A percentile compares a stretch with the other conserved stretches of the same genome.
Evolutionary conservation across 30 jellyfish, hydroid and myxozoan species (phyloP).

Genomic region (Pseudorhiza aurosa): DNA sequence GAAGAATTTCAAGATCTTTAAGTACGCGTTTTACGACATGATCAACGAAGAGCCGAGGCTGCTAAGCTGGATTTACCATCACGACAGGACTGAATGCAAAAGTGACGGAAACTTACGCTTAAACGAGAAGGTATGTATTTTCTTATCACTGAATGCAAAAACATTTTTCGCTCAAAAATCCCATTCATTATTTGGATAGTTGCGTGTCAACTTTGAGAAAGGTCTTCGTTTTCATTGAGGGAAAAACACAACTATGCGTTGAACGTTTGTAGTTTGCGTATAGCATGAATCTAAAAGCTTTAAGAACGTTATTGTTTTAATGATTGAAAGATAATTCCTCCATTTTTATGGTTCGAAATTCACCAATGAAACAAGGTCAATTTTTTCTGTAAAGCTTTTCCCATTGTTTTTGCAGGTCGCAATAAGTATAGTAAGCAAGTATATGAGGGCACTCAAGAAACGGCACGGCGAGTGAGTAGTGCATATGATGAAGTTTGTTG

Average conservation of each 20-base stretch:
- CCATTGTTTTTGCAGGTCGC: constrained; percentile 67
- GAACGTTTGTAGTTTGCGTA: too few species aligned
- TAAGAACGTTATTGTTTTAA: too few species aligned
- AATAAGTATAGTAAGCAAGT: constrained; percentile 43
- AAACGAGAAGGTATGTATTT: constrained; percentile 68
- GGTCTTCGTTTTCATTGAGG: too few species aligned
- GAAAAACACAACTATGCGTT: too few species aligned
- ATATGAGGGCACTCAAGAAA: constrained; percentile 60
- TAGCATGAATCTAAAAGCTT: too few species aligned
- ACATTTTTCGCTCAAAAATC: too few species aligned
- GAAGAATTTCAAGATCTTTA: constrained; percentile 44
- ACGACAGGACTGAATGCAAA: constrained; percentile 69
- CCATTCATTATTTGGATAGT: not conserved
- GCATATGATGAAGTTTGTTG: not conserved
- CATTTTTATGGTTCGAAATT: too few species aligned
- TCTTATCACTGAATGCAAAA: too few species aligned
- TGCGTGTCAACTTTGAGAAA: not conserved
- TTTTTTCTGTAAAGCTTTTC: not conserved
- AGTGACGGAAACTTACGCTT: constrained; percentile 88
- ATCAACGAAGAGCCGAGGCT: constrained; percentile 53
- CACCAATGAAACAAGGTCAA: too few species aligned
- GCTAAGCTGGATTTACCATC: constrained; percentile 69
- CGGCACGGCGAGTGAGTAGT: constrained; percentile 59
- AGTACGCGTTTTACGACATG: constrained; percentile 73
- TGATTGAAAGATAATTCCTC: too few species aligned